Conservation (phyloP, 2,113 vertebrate species). For the Parotia lawesii region DNA sequence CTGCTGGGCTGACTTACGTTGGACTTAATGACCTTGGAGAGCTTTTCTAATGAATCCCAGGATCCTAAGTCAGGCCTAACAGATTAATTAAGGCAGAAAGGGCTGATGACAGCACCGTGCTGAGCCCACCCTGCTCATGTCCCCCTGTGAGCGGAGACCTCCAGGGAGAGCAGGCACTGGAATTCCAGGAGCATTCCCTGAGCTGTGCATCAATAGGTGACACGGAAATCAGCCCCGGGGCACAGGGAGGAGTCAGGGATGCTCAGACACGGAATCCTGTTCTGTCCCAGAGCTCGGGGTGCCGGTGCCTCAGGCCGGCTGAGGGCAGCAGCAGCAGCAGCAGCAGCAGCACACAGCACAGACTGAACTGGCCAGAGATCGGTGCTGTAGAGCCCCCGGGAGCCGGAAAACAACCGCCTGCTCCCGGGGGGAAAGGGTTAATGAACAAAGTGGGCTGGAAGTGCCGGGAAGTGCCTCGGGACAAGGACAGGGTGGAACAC, state of each 20-base stretch:
- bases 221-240: neutral
- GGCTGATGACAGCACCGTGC: neutral
- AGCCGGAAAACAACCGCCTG: neutral
- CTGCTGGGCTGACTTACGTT: neutral
- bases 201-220: accelerated
- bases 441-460: neutral
- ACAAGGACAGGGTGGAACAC: neutral
- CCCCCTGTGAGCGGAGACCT: neutral
- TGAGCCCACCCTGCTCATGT: neutral
- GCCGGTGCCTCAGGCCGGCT: neutral
- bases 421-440: neutral
- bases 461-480: neutral
- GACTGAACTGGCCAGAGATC: neutral
- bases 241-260: neutral
- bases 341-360: neutral
- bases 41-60: neutral
- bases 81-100: neutral
- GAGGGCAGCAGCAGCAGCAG: neutral
- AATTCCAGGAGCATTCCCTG: neutral
- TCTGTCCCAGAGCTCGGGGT: too few species aligned
- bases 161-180: neutral
- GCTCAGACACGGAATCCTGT: neutral
- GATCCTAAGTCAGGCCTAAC: neutral
- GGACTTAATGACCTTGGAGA: neutral
- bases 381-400: neutral